Conservation (phyloP, 2,797 vertebrate genomes). For the Tauraco hartlaubi region DNA sequence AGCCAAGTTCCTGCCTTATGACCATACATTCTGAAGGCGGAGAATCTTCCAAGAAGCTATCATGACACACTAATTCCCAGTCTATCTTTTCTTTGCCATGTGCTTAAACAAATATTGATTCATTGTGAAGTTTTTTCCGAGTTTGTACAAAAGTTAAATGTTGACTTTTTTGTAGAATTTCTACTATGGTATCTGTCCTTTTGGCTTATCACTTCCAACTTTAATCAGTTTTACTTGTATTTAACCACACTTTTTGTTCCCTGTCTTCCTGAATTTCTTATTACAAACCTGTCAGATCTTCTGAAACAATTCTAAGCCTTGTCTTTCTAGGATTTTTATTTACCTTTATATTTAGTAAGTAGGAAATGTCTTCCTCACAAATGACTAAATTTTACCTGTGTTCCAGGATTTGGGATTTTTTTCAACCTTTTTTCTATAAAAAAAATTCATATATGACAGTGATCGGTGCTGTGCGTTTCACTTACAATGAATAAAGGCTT, state of each 20-base stretch:
- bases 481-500: background rate
- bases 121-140: background rate
- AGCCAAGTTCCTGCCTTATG: background rate
- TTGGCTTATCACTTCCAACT: background rate
- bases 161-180: background rate
- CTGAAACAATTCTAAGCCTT: background rate
- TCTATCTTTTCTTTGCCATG: background rate
- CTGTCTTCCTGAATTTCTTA: background rate
- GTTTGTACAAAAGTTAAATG: background rate
- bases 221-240: background rate
- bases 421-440: background rate
- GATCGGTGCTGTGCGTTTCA: background rate
- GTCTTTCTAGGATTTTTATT: background rate
- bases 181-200: background rate
- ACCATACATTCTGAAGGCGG: background rate
- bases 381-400: background rate
- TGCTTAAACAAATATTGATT: background rate
- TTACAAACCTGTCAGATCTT: background rate
- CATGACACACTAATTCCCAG: background rate
- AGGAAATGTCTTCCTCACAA: background rate
- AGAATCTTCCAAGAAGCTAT: background rate
- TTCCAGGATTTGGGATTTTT: background rate
- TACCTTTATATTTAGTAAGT: background rate
- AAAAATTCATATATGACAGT: background rate
- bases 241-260: background rate